Percentiles rank a stretch among this genome's conserved stretches.
phyloP scores from a whole-genome alignment of 2,797 vertebrate genomes.

The Rhinatrema bivittatum region DNA sequence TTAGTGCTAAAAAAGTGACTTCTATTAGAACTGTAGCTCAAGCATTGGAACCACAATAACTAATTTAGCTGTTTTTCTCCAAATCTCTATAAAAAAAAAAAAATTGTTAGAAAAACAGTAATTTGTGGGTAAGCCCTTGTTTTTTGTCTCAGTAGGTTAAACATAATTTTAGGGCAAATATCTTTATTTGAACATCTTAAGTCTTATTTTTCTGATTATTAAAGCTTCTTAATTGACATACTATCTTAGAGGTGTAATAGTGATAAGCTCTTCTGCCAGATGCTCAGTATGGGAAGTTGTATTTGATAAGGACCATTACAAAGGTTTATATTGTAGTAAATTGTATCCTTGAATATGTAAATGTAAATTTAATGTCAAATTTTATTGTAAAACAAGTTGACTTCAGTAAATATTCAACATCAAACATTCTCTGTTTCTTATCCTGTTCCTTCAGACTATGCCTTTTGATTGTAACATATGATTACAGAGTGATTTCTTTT shows the following conservation, averaged over 20 bases:
- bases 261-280: rapidly evolving
- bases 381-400: too few species aligned
- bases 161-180: too few species aligned
- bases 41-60: slow-evolving; percentile 49
- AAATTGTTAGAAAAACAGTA: slow-evolving; percentile 30
- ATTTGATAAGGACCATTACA: background rate
- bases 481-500: too few species aligned
- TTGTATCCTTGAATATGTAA: background rate
- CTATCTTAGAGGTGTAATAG: background rate
- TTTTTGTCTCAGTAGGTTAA: slow-evolving; percentile 18
- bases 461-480: too few species aligned
- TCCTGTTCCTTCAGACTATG: too few species aligned
- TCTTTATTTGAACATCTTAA: slow-evolving; percentile 8
- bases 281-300: too few species aligned
- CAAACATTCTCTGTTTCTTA: too few species aligned
- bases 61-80: slow-evolving; percentile 42
- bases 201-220: slow-evolving; percentile 22
- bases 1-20: too few species aligned
- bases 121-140: slow-evolving; percentile 18
- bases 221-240: slow-evolving; percentile 7
- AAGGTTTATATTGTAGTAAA: background rate
- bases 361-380: too few species aligned
- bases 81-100: slow-evolving; percentile 33
- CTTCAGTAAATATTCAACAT: too few species aligned
- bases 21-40: slow-evolving; percentile 7